phyloP scores from a whole-genome alignment of 23 tunicate genomes.

The Botrylloides violaceus region DNA sequence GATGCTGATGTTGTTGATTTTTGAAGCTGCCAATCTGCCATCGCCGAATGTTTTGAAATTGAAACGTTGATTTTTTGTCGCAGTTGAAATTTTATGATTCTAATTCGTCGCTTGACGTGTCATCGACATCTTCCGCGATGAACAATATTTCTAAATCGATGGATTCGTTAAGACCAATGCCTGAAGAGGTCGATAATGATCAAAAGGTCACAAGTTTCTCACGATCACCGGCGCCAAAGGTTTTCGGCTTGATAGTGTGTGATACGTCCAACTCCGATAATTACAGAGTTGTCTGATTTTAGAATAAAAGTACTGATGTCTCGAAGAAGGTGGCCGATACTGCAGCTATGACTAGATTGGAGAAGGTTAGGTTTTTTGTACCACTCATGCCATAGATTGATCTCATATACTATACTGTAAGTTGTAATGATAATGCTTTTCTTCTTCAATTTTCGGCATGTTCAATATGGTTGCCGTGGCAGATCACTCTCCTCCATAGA shows the following conservation, averaged over 20 bases:
- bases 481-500: too few species aligned
- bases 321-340: background rate
- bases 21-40: too few species aligned
- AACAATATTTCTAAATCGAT: conserved; percentile 18
- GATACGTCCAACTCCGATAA: too few species aligned
- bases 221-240: too few species aligned
- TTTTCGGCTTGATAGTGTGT: too few species aligned
- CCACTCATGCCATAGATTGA: too few species aligned
- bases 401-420: too few species aligned
- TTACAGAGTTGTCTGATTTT: too few species aligned
- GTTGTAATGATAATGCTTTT: too few species aligned
- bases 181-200: background rate
- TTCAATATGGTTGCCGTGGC: too few species aligned
- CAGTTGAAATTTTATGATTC: conserved; percentile 38
- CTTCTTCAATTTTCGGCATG: too few species aligned
- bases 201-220: background rate
- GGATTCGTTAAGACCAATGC: conserved; percentile 14
- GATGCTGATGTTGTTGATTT: too few species aligned
- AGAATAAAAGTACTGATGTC: background rate
- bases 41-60: background rate
- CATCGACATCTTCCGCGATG: conserved; percentile 22
- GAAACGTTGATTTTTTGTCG: background rate
- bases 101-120: conserved; percentile 70
- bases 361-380: background rate
- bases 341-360: background rate